Percentiles rank a stretch among this genome's conserved stretches.
Conservation (phyloP, 1,140 invertebrate species). For the Drosophila saltans region DNA sequence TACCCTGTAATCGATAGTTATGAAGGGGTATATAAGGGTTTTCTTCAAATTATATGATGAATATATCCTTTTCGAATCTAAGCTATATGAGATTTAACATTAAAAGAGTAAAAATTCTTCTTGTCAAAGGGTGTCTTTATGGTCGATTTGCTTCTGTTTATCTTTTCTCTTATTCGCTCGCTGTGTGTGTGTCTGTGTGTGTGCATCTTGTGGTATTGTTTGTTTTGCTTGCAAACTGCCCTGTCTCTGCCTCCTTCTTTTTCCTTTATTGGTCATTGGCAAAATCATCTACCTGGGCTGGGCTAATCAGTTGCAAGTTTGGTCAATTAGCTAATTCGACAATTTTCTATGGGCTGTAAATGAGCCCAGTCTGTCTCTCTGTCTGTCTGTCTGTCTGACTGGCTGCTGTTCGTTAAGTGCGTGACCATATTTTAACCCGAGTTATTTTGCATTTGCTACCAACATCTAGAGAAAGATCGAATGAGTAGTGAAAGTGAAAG, state of each 20-base stretch:
- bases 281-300: constrained; percentile 38
- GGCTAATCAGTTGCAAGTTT: constrained; percentile 55
- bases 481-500: constrained; percentile 67
- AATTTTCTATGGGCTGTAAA: constrained; percentile 19
- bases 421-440: constrained; percentile 54
- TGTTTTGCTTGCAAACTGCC: constrained; percentile 16
- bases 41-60: too few relatives aligned
- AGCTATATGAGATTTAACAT: too few relatives aligned
- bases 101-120: too few relatives aligned
- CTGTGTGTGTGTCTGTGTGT: constrained; percentile 34
- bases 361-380: background rate
- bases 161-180: too few relatives aligned
- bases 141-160: background rate
- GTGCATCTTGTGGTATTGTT: constrained; percentile 35
- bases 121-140: background rate
- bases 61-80: too few relatives aligned
- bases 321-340: constrained; percentile 43
- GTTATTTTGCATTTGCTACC: constrained; percentile 35
- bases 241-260: constrained; percentile 1
- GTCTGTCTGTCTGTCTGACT: constrained; percentile 11
- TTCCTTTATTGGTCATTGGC: constrained; percentile 53
- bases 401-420: constrained; percentile 41
- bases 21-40: background rate
- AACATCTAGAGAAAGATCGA: background rate
- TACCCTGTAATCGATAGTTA: constrained; percentile 21